phyloP scores from a whole-genome alignment of 2,113 vertebrate species.

The Erinaceus europaeus region DNA sequence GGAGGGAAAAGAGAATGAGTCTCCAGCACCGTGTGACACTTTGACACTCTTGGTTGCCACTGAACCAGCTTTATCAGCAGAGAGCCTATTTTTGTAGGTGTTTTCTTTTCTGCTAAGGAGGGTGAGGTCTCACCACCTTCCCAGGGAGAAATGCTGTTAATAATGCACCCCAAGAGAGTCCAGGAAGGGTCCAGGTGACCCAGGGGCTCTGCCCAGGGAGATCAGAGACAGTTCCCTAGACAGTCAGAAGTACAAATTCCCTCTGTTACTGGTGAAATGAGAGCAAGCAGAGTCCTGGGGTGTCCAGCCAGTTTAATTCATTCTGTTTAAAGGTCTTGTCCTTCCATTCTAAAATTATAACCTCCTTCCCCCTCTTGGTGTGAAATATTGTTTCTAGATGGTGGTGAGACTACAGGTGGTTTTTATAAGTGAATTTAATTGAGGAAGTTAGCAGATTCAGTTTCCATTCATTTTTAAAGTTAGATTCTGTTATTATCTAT shows the following conservation, averaged over 20 bases:
- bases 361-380: neutral
- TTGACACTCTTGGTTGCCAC: neutral
- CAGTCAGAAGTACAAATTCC: neutral
- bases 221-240: too few species aligned
- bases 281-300: neutral
- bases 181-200: too few species aligned
- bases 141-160: neutral
- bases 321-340: neutral
- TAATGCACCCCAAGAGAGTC: too few species aligned
- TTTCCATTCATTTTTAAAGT: too few species aligned
- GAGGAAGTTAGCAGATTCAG: too few species aligned
- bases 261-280: neutral
- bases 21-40: neutral
- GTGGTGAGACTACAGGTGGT: too few species aligned
- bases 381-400: neutral
- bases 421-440: too few species aligned
- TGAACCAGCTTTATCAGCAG: neutral
- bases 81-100: conserved; percentile 54
- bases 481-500: too few species aligned
- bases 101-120: neutral
- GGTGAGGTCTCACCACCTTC: neutral
- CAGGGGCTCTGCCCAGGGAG: too few species aligned
- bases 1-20: neutral
- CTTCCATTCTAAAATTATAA: neutral
- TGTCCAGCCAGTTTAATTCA: neutral